Evolutionary conservation across 2,113 vertebrate species (phyloP).

Genomic region (Drymodes brunneopygia): DNA sequence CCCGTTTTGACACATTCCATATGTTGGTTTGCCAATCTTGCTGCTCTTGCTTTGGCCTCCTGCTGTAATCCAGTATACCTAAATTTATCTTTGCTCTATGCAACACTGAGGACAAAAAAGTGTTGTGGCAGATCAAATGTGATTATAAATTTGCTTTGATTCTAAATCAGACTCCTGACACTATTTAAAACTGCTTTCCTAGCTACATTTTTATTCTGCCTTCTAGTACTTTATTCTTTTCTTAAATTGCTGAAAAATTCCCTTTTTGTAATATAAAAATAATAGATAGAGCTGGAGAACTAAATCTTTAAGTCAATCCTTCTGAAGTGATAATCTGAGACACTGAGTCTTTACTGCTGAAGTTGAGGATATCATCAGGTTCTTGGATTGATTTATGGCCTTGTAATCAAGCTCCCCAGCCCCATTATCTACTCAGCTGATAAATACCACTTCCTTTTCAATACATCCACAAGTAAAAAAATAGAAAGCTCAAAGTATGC

Average conservation of each 20-base stretch:
- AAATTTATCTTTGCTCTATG: not conserved
- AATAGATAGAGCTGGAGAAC: not conserved
- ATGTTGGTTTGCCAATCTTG: not conserved
- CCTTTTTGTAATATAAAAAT: not conserved
- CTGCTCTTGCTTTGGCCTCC: not conserved
- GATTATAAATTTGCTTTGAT: not conserved
- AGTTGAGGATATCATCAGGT: constrained; percentile 4
- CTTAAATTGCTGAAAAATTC: not conserved
- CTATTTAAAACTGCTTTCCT: not conserved
- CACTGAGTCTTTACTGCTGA: not conserved
- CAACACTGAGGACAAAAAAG: not conserved
- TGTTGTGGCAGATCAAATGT: not conserved
- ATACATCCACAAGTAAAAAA: not conserved
- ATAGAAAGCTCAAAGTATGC: not conserved
- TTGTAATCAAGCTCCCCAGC: constrained; percentile 19
- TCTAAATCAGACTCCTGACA: not conserved
- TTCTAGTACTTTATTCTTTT: not conserved
- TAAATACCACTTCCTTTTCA: not conserved
- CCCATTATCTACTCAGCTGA: not conserved
- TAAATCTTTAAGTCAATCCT: constrained; percentile 17
- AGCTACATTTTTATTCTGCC: not conserved
- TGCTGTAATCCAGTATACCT: not conserved
- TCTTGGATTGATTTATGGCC: not conserved
- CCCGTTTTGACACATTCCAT: not conserved
- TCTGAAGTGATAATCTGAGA: constrained; percentile 48